Base-by-base conservation (phyloP, 1,140 invertebrate species). In the Neodiprion pinetum region DNA sequence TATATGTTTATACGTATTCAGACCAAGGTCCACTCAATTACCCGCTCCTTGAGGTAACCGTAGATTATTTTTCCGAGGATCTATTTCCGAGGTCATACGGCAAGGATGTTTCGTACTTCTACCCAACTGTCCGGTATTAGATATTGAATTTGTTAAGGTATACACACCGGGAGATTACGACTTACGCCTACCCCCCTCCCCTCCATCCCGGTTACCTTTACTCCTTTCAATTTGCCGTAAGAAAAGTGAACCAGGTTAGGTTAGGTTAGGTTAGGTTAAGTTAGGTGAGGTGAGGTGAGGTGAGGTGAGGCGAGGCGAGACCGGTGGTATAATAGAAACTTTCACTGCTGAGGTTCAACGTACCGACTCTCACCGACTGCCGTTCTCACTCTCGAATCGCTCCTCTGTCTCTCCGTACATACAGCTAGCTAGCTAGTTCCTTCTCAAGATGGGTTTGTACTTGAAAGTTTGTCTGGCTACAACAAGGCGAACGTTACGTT, bases 311-410 rank as follows among this genome's bases (percentile, higher is more conserved):
- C 87, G 88, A 88, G 85, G 87, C 88, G 88, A 88, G 87, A 87
- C 87, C 87, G 87, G 84, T 88, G 86, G 84, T 88, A 88, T 88
- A 88, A 88, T 88, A 88, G 86, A 87, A 88, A 88, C 87, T 88
- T 88, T 88, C 87, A 88, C 87, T 87, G 82, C 83, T 79, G 79
- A 87, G 86, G 87, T 88, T 88, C 87, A 88, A 88, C 81, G 87
- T 84, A 86, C 87, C 79, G 80, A 78, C 74, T 74, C 80, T 78
- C 80, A 61, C 53, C 53, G 53, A 61, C 11, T 61, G n/a, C n/a
- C 53, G 53, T 61, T 61, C 53, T 61, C 53, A 61, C 53, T 61
- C 53, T 12, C 53, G 53, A 61, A 61, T 61, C 11, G 11, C 28
- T 40, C 53, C 53, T 61, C 53, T 61, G n/a, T 17, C n/a, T 40